These are phyloP conservation scores for Scylla paramamosain DNA, from an alignment of 1,140 invertebrate genomes.

Conservation along the genomic window DNA sequence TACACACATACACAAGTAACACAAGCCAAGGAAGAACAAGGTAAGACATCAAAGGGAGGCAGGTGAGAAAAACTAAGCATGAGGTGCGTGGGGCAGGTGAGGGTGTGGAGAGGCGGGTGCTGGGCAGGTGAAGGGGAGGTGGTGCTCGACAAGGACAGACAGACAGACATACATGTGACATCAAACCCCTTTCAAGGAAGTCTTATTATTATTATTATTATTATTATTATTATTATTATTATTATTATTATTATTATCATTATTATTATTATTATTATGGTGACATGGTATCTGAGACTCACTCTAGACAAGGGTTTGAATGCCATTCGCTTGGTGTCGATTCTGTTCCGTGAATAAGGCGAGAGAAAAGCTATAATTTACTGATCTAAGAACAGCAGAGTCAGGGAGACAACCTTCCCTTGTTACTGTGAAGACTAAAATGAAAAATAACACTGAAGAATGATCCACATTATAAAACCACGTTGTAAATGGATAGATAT, in stretches of 20 bases:
- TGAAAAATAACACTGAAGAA: neutral
- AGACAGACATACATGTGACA: neutral
- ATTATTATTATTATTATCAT: neutral
- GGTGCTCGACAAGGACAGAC: neutral
- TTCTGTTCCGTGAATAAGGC: neutral
- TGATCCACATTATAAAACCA: neutral
- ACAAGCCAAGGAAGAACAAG: neutral
- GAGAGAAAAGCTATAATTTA: neutral
- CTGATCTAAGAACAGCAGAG: neutral
- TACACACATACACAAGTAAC: constrained; percentile 47
- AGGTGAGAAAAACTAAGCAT: neutral
- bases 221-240: neutral
- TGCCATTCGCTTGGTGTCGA: neutral
- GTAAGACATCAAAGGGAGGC: neutral
- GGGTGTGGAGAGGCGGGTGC: neutral
- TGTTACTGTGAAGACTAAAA: neutral
- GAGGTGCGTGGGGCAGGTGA: constrained; percentile 6
- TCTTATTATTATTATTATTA: neutral
- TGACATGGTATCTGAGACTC: too few relatives aligned
- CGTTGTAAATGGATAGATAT: neutral
- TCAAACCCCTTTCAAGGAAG: neutral
- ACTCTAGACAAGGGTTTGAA: neutral
- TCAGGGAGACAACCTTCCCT: neutral
- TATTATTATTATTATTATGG: neutral
- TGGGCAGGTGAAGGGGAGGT: neutral